phyloP scores from a whole-genome alignment of 23 tunicate species.

The Clavelina lepadiformis region DNA sequence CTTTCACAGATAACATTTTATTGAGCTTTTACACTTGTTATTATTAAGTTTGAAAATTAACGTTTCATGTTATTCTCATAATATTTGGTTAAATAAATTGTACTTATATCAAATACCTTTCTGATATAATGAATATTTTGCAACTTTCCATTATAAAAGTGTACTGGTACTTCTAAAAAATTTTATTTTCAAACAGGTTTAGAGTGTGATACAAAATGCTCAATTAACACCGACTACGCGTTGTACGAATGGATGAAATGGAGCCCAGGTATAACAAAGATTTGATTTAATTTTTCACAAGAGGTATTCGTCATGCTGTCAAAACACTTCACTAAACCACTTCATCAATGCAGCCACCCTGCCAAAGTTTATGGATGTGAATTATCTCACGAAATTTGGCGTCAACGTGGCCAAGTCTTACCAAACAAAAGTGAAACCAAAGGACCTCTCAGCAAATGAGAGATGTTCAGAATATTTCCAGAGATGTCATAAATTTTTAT shows the following conservation, averaged over 20 bases:
- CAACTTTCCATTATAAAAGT: no score
- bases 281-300: neutral
- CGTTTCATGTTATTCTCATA: no score
- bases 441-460: constrained; percentile 54
- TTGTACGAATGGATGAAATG: constrained; percentile 97
- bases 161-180: no score
- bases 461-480: constrained; percentile 75
- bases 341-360: constrained; percentile 44
- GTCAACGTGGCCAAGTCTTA: constrained; percentile 44
- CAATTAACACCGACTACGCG: constrained; percentile 50
- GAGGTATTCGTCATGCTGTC: neutral
- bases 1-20: no score
- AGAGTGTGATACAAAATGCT: constrained; percentile 36
- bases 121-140: no score
- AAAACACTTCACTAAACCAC: neutral
- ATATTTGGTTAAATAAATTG: no score
- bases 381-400: constrained; percentile 38
- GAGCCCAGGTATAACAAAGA: constrained; percentile 69
- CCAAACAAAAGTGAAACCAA: constrained; percentile 15
- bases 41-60: no score
- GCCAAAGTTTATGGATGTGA: constrained; percentile 53
- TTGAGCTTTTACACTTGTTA: no score
- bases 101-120: no score
- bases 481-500: constrained; percentile 49
- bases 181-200: no score